These are phyloP conservation scores for Sepioteuthis lessoniana DNA, from an alignment of 2,888 invertebrate species.

Conservation along the genomic window DNA sequence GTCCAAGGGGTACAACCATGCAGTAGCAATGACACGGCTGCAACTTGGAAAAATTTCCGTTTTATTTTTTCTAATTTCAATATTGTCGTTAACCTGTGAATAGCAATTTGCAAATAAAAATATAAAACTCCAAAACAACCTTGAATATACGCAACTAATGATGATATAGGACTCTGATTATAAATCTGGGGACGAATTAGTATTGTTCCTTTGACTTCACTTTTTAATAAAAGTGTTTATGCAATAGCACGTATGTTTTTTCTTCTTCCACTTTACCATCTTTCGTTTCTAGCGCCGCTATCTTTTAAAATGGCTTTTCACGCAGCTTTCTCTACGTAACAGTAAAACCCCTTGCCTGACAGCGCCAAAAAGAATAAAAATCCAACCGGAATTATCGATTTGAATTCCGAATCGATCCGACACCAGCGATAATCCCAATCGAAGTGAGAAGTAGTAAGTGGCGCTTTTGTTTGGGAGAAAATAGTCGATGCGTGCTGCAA, in stretches of 20 bases:
- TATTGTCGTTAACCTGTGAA: no score
- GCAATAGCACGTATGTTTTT: background rate
- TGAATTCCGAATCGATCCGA: background rate
- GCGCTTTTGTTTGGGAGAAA: background rate
- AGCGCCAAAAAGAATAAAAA: background rate
- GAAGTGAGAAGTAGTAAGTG: slow-evolving; percentile 33
- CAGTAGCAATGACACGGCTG: no score
- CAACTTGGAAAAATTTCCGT: no score
- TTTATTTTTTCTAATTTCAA: no score
- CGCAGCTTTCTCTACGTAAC: background rate
- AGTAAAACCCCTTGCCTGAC: background rate
- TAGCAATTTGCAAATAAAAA: no score
- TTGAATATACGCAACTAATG: no score
- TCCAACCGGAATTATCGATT: background rate
- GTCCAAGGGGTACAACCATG: no score
- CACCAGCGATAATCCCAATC: background rate
- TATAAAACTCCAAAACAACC: no score
- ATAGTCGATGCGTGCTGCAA: background rate
- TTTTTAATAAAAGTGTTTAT: background rate
- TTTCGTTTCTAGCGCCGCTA: background rate
- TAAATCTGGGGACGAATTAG: no score
- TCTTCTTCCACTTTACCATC: background rate
- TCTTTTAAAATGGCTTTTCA: background rate
- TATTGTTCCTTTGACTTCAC: background rate
- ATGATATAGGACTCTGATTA: no score